These are phyloP conservation scores for Pangasius larnaudii DNA, from an alignment of 2,797 vertebrate species.

Conservation along the genomic window DNA sequence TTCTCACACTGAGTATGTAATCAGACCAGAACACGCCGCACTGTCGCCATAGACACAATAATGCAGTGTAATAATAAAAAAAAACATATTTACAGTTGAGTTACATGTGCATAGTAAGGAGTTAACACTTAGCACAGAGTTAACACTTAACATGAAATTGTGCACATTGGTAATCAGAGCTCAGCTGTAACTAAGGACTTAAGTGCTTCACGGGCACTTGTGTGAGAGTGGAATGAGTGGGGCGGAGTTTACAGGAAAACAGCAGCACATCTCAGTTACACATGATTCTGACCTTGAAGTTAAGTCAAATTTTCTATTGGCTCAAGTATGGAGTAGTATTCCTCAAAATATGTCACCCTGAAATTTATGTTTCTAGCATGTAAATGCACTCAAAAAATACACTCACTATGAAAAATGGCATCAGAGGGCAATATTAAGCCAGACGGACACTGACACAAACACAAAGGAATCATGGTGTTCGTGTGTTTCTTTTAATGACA, in stretches of 20 bases:
- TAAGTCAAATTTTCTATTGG: not conserved
- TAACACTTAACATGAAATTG: not conserved
- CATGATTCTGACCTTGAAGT: conserved; percentile 3
- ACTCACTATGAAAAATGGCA: not conserved
- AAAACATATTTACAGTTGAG: not conserved
- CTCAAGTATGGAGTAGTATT: not conserved
- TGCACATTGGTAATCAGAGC: not conserved
- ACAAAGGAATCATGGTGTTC: too few relatives aligned
- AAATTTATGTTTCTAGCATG: not conserved
- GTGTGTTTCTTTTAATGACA: too few relatives aligned
- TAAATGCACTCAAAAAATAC: not conserved
- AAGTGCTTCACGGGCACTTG: not conserved
- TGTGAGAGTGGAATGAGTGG: too few relatives aligned
- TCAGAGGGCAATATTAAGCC: too few relatives aligned
- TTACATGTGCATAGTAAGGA: not conserved
- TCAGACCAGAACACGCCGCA: conserved; percentile 36
- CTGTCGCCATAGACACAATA: not conserved
- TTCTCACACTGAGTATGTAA: conserved; percentile 22
- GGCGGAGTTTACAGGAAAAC: not conserved
- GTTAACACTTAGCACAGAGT: not conserved
- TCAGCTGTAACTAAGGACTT: not conserved
- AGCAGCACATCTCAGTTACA: not conserved
- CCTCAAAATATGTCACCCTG: not conserved
- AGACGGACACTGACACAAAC: too few relatives aligned
- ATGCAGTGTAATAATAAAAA: not conserved